These are phyloP conservation scores for Scrobipalpa costella DNA, from an alignment of 2,888 invertebrate genomes.

Conservation along the genomic window DNA sequence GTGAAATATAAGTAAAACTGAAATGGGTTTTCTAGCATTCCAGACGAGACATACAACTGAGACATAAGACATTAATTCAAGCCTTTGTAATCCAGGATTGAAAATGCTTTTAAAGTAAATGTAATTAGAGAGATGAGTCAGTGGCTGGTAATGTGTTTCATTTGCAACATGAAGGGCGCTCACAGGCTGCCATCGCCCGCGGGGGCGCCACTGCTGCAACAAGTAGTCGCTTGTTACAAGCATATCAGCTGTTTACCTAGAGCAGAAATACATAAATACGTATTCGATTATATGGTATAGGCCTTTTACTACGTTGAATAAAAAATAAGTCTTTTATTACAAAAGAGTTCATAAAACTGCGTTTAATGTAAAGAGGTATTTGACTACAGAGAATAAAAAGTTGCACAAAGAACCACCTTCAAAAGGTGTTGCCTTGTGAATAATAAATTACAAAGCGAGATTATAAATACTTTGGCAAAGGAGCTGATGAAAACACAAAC, in stretches of 20 bases:
- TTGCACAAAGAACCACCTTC: slow-evolving; percentile 10
- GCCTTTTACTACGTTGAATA: no score
- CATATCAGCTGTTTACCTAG: not conserved
- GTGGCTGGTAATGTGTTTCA: not conserved
- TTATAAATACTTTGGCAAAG: slow-evolving; percentile 12
- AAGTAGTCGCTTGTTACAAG: not conserved
- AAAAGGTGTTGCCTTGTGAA: slow-evolving; percentile 9
- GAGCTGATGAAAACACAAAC: slow-evolving; percentile 17
- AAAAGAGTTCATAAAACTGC: slow-evolving; percentile 1
- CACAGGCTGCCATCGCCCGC: not conserved
- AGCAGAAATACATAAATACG: no score
- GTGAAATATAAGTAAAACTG: not conserved
- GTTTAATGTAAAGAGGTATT: not conserved
- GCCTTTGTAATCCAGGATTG: not conserved
- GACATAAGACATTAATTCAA: not conserved
- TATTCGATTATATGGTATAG: no score
- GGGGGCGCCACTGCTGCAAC: not conserved
- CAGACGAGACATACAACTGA: not conserved
- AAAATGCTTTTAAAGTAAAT: not conserved
- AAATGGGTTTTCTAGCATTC: not conserved
- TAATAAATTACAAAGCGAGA: slow-evolving; percentile 12
- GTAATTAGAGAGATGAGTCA: not conserved
- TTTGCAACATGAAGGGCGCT: not conserved
- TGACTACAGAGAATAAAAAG: not conserved
- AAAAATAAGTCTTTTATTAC: not conserved